Conservation (phyloP, 2,888 invertebrate genomes). For the Cryptocephalus moraei region DNA sequence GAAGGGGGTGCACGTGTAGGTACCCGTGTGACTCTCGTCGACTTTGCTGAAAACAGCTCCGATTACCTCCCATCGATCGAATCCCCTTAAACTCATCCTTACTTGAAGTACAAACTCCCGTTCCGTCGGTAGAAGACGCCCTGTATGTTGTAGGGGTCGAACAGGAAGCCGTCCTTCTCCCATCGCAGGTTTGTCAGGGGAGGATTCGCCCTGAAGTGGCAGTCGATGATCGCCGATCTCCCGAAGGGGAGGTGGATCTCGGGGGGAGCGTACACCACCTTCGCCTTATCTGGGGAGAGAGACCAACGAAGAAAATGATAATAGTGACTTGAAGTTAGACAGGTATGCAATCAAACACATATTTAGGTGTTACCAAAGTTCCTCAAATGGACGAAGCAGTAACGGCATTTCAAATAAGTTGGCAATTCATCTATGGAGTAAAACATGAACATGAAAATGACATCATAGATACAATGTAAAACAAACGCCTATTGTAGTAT, state of each 20-base stretch:
- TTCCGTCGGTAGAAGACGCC: slow-evolving; percentile 63
- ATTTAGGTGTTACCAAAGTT: no score
- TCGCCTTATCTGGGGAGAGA: slow-evolving; percentile 66
- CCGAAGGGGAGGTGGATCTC: slow-evolving; percentile 79
- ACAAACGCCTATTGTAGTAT: no score
- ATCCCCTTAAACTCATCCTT: neutral
- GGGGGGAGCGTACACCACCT: slow-evolving; percentile 77
- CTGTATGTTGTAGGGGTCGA: slow-evolving; percentile 81
- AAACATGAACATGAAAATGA: no score
- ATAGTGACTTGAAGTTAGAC: no score
- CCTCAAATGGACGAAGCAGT: no score
- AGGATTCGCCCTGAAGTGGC: slow-evolving; percentile 87
- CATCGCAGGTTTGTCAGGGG: slow-evolving; percentile 80
- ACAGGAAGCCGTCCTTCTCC: slow-evolving; percentile 88
- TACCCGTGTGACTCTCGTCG: slow-evolving; percentile 73
- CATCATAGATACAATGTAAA: no score
- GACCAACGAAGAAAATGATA: no score
- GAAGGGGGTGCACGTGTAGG: slow-evolving; percentile 86
- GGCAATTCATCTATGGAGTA: no score
- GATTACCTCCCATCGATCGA: neutral
- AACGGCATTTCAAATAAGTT: no score
- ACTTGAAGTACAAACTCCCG: slow-evolving; percentile 55
- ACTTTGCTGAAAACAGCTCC: slow-evolving; percentile 54
- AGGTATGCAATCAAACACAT: no score
- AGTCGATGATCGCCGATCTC: slow-evolving; percentile 73